Evolutionary conservation across 1,140 invertebrate species (phyloP).

Genomic region (Vanessa atalanta): DNA sequence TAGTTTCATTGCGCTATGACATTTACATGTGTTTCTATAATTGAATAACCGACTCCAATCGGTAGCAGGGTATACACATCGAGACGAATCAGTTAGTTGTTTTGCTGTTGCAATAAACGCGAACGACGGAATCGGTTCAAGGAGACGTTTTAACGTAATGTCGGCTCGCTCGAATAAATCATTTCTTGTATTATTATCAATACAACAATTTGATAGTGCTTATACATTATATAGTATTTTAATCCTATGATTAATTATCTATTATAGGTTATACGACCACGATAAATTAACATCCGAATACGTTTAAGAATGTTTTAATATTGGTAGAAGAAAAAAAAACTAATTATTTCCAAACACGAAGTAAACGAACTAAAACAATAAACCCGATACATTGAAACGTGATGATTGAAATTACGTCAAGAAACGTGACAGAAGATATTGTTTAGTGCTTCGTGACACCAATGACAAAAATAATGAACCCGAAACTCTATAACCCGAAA

Average conservation of each 20-base stretch:
- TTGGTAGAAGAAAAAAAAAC: neutral
- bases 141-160: slow-evolving; percentile 45
- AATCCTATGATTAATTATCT: neutral
- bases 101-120: slow-evolving; percentile 54
- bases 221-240: neutral
- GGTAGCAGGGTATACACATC: slow-evolving; percentile 48
- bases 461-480: slow-evolving; percentile 63
- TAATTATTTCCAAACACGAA: neutral
- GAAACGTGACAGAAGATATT: slow-evolving; percentile 58
- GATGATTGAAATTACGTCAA: slow-evolving; percentile 57
- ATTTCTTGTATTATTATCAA: slow-evolving; percentile 35
- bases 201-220: neutral
- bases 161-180: slow-evolving; percentile 46
- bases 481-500: slow-evolving; percentile 56
- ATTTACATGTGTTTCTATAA: slow-evolving; percentile 72
- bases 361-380: neutral
- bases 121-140: slow-evolving; percentile 57
- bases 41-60: slow-evolving; percentile 66
- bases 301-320: neutral
- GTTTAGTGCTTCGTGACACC: slow-evolving; percentile 57
- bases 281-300: neutral
- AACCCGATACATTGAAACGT: slow-evolving; percentile 44
- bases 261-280: neutral
- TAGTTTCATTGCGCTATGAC: slow-evolving; percentile 61
- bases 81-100: slow-evolving; percentile 27